Evolutionary conservation across 2,797 vertebrate genomes (phyloP).

Genomic region (Anguilla pacifica): DNA sequence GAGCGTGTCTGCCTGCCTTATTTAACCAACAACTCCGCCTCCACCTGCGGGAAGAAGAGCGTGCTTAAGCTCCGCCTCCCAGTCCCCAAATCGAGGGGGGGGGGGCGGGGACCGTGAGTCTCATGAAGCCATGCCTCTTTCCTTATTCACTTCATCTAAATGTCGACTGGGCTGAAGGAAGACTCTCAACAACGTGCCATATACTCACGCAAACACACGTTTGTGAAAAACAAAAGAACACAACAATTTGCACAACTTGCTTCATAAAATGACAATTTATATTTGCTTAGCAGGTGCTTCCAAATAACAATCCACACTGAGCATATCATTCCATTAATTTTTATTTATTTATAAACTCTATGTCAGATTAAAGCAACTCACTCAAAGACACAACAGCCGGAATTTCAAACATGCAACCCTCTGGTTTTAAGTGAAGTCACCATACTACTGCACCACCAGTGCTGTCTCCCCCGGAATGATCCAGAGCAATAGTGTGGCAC

Average conservation of each 20-base stretch:
- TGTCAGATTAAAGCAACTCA: background rate
- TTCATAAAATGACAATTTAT: background rate
- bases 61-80: background rate
- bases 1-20: background rate
- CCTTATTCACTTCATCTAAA: background rate
- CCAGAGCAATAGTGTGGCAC: background rate
- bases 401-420: background rate
- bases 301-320: background rate
- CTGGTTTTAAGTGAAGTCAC: background rate
- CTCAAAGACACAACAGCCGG: background rate
- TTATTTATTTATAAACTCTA: background rate
- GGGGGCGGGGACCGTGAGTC: background rate
- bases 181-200: background rate
- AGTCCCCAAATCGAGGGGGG: background rate
- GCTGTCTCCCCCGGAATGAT: background rate
- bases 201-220: background rate
- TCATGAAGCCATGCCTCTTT: background rate
- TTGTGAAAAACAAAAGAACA: background rate
- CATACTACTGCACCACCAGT: background rate
- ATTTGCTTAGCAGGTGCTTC: background rate
- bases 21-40: background rate
- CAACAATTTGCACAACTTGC: background rate
- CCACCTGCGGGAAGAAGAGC: background rate
- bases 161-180: background rate
- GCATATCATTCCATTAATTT: background rate